These are phyloP conservation scores for Aepyceros melampus DNA, from an alignment of 2,113 vertebrate genomes.

Conservation along the genomic window DNA sequence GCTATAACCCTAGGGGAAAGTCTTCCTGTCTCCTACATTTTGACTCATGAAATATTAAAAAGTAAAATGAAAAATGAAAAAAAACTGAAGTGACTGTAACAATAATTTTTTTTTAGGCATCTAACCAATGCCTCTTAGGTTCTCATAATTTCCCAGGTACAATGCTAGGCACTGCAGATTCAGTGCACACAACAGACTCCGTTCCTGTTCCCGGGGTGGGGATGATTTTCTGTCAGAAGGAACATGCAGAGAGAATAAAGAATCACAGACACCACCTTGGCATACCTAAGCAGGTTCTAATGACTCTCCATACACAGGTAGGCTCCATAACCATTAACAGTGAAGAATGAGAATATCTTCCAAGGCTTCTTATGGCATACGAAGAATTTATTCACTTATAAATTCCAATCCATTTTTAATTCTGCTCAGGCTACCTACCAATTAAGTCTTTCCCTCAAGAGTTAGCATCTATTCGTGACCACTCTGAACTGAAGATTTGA, in stretches of 20 bases:
- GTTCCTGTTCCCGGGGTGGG: accelerated
- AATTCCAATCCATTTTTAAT: not conserved
- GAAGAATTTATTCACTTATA: not conserved
- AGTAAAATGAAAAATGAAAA: not conserved
- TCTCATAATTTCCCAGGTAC: not conserved
- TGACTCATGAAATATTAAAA: not conserved
- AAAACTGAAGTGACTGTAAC: not conserved
- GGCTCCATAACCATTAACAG: not conserved
- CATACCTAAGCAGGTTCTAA: not conserved
- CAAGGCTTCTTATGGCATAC: not conserved
- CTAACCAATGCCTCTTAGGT: accelerated
- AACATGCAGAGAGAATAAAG: not conserved
- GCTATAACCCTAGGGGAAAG: not conserved
- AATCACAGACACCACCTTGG: not conserved
- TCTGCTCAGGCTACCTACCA: not conserved
- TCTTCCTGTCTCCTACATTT: not conserved
- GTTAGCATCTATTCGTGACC: not conserved
- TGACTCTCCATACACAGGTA: too few species aligned
- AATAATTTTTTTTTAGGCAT: not conserved
- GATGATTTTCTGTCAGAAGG: not conserved
- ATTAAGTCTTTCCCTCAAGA: not conserved
- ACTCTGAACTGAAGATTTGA: not conserved
- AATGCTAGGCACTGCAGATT: not conserved
- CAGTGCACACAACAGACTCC: accelerated
- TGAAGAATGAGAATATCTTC: not conserved